phyloP scores from a whole-genome alignment of 1,140 invertebrate species.

The Hyles euphorbiae region DNA sequence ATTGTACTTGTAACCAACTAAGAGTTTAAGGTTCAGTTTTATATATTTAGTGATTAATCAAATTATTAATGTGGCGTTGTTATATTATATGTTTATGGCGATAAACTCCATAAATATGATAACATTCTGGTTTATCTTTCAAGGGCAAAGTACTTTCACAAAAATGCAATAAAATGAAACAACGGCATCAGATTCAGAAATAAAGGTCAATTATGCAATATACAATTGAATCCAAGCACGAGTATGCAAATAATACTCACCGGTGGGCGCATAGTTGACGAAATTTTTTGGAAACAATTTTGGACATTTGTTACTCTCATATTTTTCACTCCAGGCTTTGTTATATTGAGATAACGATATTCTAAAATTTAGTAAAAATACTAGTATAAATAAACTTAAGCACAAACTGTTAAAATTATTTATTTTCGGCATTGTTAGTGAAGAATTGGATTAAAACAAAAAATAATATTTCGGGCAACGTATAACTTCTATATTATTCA shows the following conservation, averaged over 20 bases:
- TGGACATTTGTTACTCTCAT: slow-evolving; percentile 69
- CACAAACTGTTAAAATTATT: slow-evolving; percentile 19
- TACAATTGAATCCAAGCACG: too few relatives aligned
- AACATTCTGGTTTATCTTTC: too few relatives aligned
- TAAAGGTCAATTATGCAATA: too few relatives aligned
- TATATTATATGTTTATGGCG: too few relatives aligned
- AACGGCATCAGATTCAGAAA: too few relatives aligned
- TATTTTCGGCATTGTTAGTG: slow-evolving; percentile 12
- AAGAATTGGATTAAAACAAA: neutral
- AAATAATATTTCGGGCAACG: slow-evolving; percentile 1
- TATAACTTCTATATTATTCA: slow-evolving; percentile 4
- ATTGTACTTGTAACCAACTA: too few relatives aligned
- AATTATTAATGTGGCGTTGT: too few relatives aligned
- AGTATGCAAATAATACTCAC: slow-evolving; percentile 37
- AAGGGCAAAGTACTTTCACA: too few relatives aligned
- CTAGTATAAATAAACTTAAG: slow-evolving; percentile 28
- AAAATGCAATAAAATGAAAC: too few relatives aligned
- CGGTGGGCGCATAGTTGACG: slow-evolving; percentile 66
- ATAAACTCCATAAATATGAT: too few relatives aligned
- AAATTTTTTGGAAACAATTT: slow-evolving; percentile 72
- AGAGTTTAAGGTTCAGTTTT: neutral
- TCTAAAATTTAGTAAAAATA: slow-evolving; percentile 42
- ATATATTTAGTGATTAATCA: too few relatives aligned
- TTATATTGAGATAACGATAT: slow-evolving; percentile 52
- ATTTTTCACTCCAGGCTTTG: slow-evolving; percentile 67